These are phyloP conservation scores for Phoeniculus purpureus DNA, from an alignment of 2,797 vertebrate species.

Conservation along the genomic window DNA sequence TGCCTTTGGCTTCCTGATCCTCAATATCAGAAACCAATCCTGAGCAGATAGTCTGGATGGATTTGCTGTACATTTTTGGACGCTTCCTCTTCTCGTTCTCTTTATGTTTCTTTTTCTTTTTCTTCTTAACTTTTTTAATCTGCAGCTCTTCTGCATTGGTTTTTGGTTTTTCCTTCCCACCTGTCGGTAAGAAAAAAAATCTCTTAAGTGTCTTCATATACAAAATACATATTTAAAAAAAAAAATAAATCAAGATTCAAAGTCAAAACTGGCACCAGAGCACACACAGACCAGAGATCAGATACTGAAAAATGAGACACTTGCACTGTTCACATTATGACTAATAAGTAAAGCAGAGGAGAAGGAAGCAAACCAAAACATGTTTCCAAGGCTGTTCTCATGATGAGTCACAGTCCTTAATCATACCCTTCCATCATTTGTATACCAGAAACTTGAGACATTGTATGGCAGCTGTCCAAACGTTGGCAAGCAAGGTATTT, in stretches of 20 bases:
- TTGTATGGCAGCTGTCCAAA: neutral
- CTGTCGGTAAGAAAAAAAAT: constrained; percentile 73
- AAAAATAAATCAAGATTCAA: neutral
- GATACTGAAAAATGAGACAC: neutral
- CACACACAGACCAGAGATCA: neutral
- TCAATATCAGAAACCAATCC: constrained; percentile 85
- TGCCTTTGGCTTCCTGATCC: constrained; percentile 80
- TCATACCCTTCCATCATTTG: neutral
- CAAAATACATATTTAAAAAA: neutral
- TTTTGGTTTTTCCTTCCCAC: constrained; percentile 89
- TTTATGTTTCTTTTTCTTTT: constrained; percentile 99
- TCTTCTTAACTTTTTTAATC: constrained; percentile 98
- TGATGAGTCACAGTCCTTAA: neutral
- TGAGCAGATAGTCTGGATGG: constrained; percentile 92
- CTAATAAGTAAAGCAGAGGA: neutral
- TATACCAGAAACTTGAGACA: neutral
- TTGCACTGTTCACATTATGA: neutral
- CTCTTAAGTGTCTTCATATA: neutral
- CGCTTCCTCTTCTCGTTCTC: constrained; percentile 94
- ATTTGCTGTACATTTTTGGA: constrained; percentile 96
- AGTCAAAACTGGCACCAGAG: accelerated
- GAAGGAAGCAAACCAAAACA: neutral
- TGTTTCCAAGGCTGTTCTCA: neutral
- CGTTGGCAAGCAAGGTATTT: neutral
- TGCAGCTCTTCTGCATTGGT: constrained; percentile 88